Evolutionary conservation across 2,113 vertebrate species (phyloP).

Genomic region (Siphamia tubifer): DNA sequence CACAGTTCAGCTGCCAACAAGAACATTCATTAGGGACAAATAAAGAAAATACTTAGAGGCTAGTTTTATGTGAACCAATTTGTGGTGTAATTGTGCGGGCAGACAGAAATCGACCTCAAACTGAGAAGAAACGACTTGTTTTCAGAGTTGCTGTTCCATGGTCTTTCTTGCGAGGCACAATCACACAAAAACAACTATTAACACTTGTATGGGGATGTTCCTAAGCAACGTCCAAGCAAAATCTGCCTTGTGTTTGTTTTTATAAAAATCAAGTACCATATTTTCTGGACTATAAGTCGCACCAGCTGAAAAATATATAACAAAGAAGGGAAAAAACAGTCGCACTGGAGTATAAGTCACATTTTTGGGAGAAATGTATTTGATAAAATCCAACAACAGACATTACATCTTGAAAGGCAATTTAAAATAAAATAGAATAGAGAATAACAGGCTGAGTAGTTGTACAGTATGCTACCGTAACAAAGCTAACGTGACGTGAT

Average conservation of each 20-base stretch:
- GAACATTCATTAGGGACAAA: slow-evolving; percentile 76
- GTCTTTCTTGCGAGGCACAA: slow-evolving; percentile 50
- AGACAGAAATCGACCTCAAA: slow-evolving; percentile 64
- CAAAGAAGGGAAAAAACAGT: no score
- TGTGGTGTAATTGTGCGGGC: slow-evolving; percentile 67
- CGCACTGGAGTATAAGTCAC: no score
- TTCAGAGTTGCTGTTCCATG: slow-evolving; percentile 39
- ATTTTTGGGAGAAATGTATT: no score
- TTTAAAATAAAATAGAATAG: no score
- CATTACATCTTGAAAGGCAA: no score
- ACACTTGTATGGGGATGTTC: slow-evolving; percentile 43
- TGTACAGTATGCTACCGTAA: no score
- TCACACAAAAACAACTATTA: slow-evolving; percentile 42
- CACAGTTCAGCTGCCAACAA: slow-evolving; percentile 56
- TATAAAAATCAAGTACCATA: not conserved
- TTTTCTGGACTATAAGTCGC: not conserved
- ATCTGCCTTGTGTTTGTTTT: not conserved
- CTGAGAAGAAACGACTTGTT: slow-evolving; percentile 55
- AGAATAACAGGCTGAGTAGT: no score
- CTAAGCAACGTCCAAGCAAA: slow-evolving; percentile 52
- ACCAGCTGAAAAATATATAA: no score
- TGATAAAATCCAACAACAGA: no score
- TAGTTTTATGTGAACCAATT: slow-evolving; percentile 74
- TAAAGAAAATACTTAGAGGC: slow-evolving; percentile 76
- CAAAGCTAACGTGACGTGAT: no score